phyloP scores from a whole-genome alignment of 2,113 vertebrate species.

The Notarius lentiginosus region DNA sequence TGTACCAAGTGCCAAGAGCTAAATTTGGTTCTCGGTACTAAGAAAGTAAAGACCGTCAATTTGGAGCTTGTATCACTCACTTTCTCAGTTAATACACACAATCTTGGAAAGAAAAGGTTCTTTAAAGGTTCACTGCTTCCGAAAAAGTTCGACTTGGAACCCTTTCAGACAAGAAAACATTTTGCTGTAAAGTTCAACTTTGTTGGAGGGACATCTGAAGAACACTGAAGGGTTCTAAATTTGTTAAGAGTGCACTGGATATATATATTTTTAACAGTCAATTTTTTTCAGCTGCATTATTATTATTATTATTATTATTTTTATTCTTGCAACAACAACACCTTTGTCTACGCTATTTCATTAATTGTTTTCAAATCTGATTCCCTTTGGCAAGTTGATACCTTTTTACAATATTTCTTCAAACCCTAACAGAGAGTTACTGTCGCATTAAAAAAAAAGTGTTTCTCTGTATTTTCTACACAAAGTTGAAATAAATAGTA shows the following conservation, averaged over 20 bases:
- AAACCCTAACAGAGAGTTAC: no score
- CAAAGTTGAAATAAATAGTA: not conserved
- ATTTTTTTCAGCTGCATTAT: not conserved
- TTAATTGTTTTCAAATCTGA: not conserved
- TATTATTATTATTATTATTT: not conserved
- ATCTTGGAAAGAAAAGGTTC: not conserved
- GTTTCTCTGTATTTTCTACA: not conserved
- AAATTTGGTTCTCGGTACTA: not conserved
- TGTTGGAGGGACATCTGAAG: not conserved
- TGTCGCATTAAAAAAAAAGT: not conserved
- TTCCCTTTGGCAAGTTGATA: not conserved
- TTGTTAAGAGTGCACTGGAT: not conserved
- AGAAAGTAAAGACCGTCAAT: not conserved
- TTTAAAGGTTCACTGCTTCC: not conserved
- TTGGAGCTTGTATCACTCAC: not conserved
- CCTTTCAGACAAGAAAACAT: not conserved
- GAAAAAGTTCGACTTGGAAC: not conserved
- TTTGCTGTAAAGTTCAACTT: not conserved
- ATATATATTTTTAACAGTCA: not conserved
- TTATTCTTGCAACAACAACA: constrained; percentile 37
- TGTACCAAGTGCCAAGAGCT: not conserved
- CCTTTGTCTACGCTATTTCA: constrained; percentile 60
- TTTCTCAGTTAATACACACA: not conserved
- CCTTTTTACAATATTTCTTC: not conserved
- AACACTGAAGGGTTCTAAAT: not conserved